These are phyloP conservation scores for Menidia beryllina DNA, from an alignment of 2,113 vertebrate genomes.

Conservation along the genomic window DNA sequence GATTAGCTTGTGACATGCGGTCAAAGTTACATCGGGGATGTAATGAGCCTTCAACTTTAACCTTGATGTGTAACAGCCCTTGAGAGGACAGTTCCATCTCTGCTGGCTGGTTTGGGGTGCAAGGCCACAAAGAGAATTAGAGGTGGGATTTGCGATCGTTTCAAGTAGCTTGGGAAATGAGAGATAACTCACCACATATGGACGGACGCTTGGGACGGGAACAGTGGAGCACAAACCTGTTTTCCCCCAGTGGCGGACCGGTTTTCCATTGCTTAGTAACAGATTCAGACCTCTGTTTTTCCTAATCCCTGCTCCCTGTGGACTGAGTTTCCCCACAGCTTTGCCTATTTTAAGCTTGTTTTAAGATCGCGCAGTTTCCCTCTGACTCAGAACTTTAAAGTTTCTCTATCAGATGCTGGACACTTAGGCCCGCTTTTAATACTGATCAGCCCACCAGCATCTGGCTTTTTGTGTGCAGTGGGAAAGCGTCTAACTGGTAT, in stretches of 20 bases:
- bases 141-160: constrained; percentile 49
- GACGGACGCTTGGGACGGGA: constrained; percentile 39
- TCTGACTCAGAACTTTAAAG: constrained; percentile 50
- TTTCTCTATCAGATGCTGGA: constrained; percentile 40
- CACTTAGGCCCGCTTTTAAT: not conserved
- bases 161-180: constrained; percentile 54
- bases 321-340: constrained; percentile 54
- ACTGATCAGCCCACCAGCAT: too few species aligned
- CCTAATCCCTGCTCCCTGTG: constrained; percentile 47
- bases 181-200: constrained; percentile 46
- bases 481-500: too few species aligned
- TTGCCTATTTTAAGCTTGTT: constrained; percentile 67
- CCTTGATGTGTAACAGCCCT: constrained; percentile 55
- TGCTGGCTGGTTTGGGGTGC: constrained; percentile 42
- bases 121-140: constrained; percentile 27
- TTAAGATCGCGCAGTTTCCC: constrained; percentile 46
- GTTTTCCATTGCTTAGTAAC: constrained; percentile 64
- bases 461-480: too few species aligned
- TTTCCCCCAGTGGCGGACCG: constrained; percentile 49
- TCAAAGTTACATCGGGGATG: constrained; percentile 62
- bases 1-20: constrained; percentile 53
- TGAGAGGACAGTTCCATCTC: constrained; percentile 56
- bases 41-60: constrained; percentile 67
- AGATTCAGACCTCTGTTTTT: constrained; percentile 56
- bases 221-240: constrained; percentile 22